Percentiles rank a stretch among this genome's conserved stretches.
These are phyloP conservation scores for Tipula unca DNA, from an alignment of 2,888 invertebrate genomes.

Conservation along the genomic window DNA sequence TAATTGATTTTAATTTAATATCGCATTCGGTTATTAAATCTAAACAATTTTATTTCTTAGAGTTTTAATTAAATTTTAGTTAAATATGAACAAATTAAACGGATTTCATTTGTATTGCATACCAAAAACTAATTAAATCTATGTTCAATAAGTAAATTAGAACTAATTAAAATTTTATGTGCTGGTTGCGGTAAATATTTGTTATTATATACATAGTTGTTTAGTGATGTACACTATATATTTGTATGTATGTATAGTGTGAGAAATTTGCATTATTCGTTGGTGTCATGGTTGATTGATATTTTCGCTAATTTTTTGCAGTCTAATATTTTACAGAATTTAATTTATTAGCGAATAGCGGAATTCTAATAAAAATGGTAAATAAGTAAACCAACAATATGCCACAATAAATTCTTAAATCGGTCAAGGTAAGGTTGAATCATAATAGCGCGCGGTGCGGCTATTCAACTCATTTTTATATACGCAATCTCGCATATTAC, in stretches of 20 bases:
- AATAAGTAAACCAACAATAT: too few relatives aligned
- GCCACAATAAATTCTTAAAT: background rate
- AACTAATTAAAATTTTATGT: background rate
- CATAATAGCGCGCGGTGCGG: background rate
- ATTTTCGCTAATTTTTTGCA: background rate
- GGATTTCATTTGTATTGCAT: background rate
- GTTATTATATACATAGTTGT: background rate
- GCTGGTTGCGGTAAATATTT: background rate
- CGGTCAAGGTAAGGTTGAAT: background rate
- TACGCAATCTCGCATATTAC: too few relatives aligned
- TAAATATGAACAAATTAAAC: background rate
- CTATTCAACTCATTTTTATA: background rate
- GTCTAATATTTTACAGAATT: background rate
- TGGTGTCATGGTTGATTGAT: background rate
- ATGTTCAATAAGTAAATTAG: background rate
- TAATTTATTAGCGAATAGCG: background rate
- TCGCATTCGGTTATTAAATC: background rate
- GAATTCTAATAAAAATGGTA: background rate
- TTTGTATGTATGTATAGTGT: background rate
- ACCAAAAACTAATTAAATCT: background rate
- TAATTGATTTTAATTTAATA: background rate
- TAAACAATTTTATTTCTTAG: background rate
- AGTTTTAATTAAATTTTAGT: background rate
- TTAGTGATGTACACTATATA: background rate
- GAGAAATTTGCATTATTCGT: background rate